Conservation (phyloP, 2,888 invertebrate species). For the Pristionchus fissidentatus region DNA sequence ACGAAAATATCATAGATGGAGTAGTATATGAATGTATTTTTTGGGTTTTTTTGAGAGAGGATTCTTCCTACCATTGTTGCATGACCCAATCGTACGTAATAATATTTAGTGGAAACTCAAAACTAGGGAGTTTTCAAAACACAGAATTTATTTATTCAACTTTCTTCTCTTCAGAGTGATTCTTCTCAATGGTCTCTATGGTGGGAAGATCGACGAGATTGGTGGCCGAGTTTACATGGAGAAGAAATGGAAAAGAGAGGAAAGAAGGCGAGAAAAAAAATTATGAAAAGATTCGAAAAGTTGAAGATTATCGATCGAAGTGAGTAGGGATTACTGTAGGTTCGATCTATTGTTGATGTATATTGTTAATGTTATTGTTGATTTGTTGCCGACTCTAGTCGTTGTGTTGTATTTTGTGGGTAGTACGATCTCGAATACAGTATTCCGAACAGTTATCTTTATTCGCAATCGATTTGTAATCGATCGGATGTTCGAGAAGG, state of each 20-base stretch:
- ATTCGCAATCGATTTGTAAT: constrained; percentile 21
- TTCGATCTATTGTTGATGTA: no score
- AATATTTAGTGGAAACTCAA: no score
- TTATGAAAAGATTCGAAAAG: neutral
- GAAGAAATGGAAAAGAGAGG: constrained; percentile 13
- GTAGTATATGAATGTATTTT: neutral
- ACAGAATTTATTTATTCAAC: neutral
- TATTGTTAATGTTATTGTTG: neutral
- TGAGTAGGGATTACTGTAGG: neutral
- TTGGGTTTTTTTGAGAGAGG: neutral
- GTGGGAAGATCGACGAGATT: constrained; percentile 21
- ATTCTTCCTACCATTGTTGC: neutral
- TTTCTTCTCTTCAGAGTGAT: constrained; percentile 1
- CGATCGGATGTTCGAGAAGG: neutral
- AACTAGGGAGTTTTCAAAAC: neutral
- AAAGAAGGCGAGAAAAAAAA: neutral
- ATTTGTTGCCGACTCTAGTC: neutral
- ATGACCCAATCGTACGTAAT: no score
- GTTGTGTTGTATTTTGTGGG: neutral
- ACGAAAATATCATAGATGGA: no score
- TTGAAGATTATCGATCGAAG: neutral
- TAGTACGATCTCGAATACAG: neutral
- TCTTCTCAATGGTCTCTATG: neutral
- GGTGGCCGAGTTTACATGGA: constrained; percentile 1
- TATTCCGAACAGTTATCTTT: no score